Percentiles rank a stretch among this genome's conserved stretches.
These are phyloP conservation scores for Drosophila tani DNA, from an alignment of 1,140 invertebrate genomes.

Conservation along the genomic window DNA sequence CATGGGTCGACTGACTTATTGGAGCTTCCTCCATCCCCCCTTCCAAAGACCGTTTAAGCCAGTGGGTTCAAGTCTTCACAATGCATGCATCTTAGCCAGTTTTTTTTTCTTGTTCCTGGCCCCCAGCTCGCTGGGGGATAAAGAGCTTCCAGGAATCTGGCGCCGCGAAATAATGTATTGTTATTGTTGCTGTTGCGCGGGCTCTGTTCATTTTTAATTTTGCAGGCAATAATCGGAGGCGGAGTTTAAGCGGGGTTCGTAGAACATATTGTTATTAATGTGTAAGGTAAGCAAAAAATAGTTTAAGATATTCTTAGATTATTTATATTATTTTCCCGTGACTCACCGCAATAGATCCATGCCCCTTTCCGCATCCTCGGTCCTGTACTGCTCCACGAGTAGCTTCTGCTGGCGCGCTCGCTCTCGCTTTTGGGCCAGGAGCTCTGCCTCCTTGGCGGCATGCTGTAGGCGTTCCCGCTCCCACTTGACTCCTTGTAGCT, in stretches of 20 bases:
- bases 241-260: not conserved
- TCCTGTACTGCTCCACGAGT: slow-evolving; percentile 71
- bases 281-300: not conserved
- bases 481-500: slow-evolving; percentile 80
- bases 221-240: slow-evolving; percentile 5
- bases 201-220: slow-evolving; percentile 36
- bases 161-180: slow-evolving; percentile 38
- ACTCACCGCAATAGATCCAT: slow-evolving; percentile 81
- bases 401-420: slow-evolving; percentile 67
- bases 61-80: slow-evolving; percentile 45
- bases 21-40: not conserved
- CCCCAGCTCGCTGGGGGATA: slow-evolving; percentile 22
- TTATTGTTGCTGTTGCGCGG: slow-evolving; percentile 23
- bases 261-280: not conserved
- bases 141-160: slow-evolving; percentile 31
- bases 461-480: slow-evolving; percentile 77
- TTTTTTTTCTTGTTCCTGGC: slow-evolving; percentile 1
- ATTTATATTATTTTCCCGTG: too few relatives aligned
- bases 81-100: slow-evolving; percentile 28
- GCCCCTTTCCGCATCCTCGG: slow-evolving; percentile 74
- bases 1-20: not conserved
- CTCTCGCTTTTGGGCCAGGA: slow-evolving; percentile 64
- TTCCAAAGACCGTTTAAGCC: slow-evolving; percentile 31
- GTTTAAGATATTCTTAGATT: not conserved
- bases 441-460: slow-evolving; percentile 73